Base-by-base conservation (phyloP, 1,140 invertebrate genomes). In the Hyposmocoma kahamanoa region DNA sequence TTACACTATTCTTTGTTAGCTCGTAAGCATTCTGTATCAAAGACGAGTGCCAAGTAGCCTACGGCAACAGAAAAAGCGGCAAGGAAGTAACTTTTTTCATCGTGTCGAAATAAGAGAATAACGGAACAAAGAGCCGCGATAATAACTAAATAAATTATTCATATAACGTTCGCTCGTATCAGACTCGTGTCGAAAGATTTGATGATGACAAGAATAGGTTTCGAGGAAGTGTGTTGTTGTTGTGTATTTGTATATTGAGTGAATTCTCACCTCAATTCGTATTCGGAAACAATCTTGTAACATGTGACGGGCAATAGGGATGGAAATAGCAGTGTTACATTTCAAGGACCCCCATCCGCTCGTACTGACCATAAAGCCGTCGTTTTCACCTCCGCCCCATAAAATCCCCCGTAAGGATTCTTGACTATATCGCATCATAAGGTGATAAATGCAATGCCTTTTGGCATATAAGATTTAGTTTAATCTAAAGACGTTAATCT, bases 101-200 rank as follows among this genome's bases (percentile, higher is more conserved):
- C 36, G 21, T 36, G 19, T 43, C 43, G 26, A 42, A 45, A 62
- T 53, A 52, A 59, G 26, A 52, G 41, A 59, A 57, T 54, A 62
- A 57, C 32, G 47, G 49, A 65, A 69, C 56, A 64, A 67, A 59
- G 53, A 50, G 43, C 22, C 48, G 26, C 47, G 55, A 67, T 74
- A 74, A 74, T 62, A 74, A 72, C 61, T 36, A 63, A 59, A 74
- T 72, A 72, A 69, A 69, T 74, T 74, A 74, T 74, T 74, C 71
- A 72, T 65, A 50, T 50, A 50, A 55, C 61, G 59, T 57, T 57
- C 50, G 50, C 52, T 22, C 60, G 47, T 65, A 62, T 62, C 51
- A 52, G 46, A 39, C 24, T 46, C 56, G 60, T 61, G 57, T 59
- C 50, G 57, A 65, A 62, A 73, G 62, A 68, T 71, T 65, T 71